Evolutionary conservation across 64 coral and sea anemone genomes (phyloP), one percentile per base, ranked within the genome.

Genomic region (Porites australiensis): DNA sequence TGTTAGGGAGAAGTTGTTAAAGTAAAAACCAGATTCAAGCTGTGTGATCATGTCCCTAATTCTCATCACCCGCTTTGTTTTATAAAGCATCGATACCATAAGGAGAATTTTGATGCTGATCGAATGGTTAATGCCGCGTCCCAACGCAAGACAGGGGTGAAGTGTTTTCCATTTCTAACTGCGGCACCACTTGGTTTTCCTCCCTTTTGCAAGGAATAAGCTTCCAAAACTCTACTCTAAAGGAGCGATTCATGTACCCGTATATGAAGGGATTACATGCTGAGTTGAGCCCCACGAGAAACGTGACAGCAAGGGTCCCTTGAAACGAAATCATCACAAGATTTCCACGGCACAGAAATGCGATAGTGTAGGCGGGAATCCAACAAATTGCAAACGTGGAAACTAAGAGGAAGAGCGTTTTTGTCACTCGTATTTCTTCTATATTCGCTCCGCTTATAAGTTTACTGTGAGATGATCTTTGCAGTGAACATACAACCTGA

Each of bases 381-480:
- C 88, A 90, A 61, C 88, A 90, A 19, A 90, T 18, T 12, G 88
- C 49, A 19, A 82, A 90, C 5, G 76, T 78, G 21, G 79, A 78
- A 53, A 90, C 88, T 4, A 90, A 47, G 2, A 82, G 14, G 27
- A 91, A 91, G 15, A 91, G 66, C 1, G 89, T 82, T 58, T 91
- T 91, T 2, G 89, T 91, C 3, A 91, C 80, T 15, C 89, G 89
- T 48, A 91, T 91, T 49, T 91, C 89, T 14, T 91, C 78, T 2
- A 91, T 52, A 44, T 51, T 82, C 13, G 80, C 53, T 73, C 78
- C 78, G 78, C 59, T 55, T 58, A 54, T 58, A 50, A 69, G 27
- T 13, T 18, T 12, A 43, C 7, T 3, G 2, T 65, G 50, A 2
- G 46, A 4, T 12, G 22, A 11, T 65, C 60, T 20, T 45, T 64